A percentile compares a stretch with the other conserved stretches of the same genome.
These are phyloP conservation scores for Formica exsecta DNA, from an alignment of 1,140 invertebrate genomes.

Conservation along the genomic window DNA sequence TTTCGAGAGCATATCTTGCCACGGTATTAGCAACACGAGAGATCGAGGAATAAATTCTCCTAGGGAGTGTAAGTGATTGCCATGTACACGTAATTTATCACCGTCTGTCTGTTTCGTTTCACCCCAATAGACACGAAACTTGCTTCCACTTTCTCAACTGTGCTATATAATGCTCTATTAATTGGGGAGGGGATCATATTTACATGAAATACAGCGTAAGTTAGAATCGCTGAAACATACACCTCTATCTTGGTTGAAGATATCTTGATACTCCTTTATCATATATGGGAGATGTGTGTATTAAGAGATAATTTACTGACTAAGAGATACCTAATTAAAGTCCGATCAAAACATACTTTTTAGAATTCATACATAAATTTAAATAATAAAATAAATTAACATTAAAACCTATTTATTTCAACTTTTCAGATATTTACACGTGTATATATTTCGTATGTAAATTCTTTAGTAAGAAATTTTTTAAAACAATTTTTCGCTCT, in stretches of 20 bases:
- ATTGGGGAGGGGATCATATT: conserved; percentile 5
- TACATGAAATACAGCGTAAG: not conserved
- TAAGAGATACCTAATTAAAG: not conserved
- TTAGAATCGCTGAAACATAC: not conserved
- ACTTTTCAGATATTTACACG: not conserved
- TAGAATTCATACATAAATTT: not conserved
- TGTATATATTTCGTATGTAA: not conserved
- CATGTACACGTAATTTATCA: not conserved
- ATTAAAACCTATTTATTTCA: not conserved
- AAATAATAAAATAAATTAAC: not conserved
- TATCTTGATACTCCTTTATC: not conserved
- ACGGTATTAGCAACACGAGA: not conserved
- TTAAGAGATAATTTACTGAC: not conserved
- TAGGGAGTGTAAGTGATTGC: conserved; percentile 3
- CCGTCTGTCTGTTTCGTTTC: conserved; percentile 8
- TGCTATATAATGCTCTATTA: conserved; percentile 5
- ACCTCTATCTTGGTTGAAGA: not conserved
- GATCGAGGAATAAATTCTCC: conserved; percentile 14
- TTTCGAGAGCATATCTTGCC: not conserved
- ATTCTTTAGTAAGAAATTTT: not conserved
- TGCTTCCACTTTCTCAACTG: conserved; percentile 7
- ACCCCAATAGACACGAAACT: conserved; percentile 19
- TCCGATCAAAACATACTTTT: not conserved
- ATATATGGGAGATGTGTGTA: not conserved
- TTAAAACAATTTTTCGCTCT: not conserved